Conservation (phyloP, 1,140 invertebrate genomes). For the Euglossa dilemma region DNA sequence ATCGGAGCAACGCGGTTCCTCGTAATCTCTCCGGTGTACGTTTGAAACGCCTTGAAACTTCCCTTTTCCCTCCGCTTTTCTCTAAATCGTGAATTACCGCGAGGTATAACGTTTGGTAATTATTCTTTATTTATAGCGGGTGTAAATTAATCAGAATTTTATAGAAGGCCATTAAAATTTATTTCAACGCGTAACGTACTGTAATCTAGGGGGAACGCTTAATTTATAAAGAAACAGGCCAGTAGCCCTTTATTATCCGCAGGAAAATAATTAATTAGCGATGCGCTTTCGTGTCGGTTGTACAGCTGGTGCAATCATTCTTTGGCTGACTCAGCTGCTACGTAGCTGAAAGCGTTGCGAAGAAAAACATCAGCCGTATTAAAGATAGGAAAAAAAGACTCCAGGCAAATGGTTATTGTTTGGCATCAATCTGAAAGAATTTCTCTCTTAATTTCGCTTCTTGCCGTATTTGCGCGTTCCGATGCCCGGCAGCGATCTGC, state of each 20-base stretch:
- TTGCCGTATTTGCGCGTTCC: neutral
- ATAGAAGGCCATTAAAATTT: neutral
- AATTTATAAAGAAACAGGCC: conserved; percentile 49
- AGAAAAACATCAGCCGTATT: conserved; percentile 49
- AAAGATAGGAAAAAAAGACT: conserved; percentile 39
- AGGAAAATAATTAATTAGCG: conserved; percentile 65
- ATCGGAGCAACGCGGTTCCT: neutral
- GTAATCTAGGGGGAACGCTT: neutral
- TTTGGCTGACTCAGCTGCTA: conserved; percentile 55
- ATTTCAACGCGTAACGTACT: neutral
- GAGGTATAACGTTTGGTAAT: neutral
- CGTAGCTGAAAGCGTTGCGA: conserved; percentile 30
- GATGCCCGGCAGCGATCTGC: neutral
- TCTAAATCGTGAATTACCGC: neutral
- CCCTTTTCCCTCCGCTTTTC: too few species aligned
- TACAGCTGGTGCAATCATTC: conserved; percentile 55
- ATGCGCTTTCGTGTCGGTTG: conserved; percentile 36
- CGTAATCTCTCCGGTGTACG: neutral
- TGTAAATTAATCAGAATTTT: conserved; percentile 11
- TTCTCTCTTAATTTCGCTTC: conserved; percentile 10
- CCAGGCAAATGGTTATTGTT: conserved; percentile 38
- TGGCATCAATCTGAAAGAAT: conserved; percentile 42
- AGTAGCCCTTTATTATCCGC: conserved; percentile 46
- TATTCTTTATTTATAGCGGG: neutral
- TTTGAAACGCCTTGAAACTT: conserved; percentile 22